Conservation (phyloP, 1,140 invertebrate genomes). For the Muscidifurax raptorellus region DNA sequence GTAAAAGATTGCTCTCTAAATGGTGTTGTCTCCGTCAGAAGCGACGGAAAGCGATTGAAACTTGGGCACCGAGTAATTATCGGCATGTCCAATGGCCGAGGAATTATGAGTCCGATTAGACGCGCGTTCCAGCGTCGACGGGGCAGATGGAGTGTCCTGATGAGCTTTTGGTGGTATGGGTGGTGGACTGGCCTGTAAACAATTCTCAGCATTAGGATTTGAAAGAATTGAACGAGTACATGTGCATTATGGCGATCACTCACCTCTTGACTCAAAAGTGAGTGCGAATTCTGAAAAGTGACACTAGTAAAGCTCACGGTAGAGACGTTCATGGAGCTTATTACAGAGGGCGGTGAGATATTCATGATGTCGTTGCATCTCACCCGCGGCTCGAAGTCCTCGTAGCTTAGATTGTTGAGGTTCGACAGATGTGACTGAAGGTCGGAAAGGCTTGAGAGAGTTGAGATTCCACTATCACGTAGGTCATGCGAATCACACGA, state of each 20-base stretch:
- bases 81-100: constrained; percentile 65
- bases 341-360: constrained; percentile 72
- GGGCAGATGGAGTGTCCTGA: constrained; percentile 70
- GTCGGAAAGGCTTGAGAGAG: constrained; percentile 71
- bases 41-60: constrained; percentile 72
- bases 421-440: constrained; percentile 75
- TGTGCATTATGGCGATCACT: constrained; percentile 56
- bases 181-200: constrained; percentile 73
- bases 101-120: constrained; percentile 63
- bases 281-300: constrained; percentile 71
- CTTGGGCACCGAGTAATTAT: constrained; percentile 78
- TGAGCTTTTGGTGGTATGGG: constrained; percentile 78
- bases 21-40: constrained; percentile 70
- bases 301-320: constrained; percentile 66
- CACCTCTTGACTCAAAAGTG: constrained; percentile 70
- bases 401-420: constrained; percentile 77
- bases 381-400: constrained; percentile 76
- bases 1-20: constrained; percentile 62
- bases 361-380: constrained; percentile 73
- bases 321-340: constrained; percentile 68
- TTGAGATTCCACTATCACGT: constrained; percentile 77
- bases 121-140: constrained; percentile 68
- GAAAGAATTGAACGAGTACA: constrained; percentile 21
- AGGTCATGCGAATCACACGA: constrained; percentile 72
- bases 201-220: not conserved